Conservation (phyloP, 2,797 vertebrate genomes). For the Acanthurus tractus region DNA sequence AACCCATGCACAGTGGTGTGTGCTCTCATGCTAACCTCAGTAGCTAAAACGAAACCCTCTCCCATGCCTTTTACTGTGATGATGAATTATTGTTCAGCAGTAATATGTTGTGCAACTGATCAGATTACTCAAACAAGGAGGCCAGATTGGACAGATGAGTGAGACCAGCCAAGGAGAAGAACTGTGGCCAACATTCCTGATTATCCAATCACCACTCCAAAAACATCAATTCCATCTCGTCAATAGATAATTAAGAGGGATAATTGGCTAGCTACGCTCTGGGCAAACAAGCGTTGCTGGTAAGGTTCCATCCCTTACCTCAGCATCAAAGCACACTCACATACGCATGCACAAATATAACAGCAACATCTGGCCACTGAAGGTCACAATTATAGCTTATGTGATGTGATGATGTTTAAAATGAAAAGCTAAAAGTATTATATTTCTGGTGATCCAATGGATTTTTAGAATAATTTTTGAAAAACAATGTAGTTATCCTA, state of each 20-base stretch:
- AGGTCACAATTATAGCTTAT: constrained; percentile 49
- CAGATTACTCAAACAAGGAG: constrained; percentile 74
- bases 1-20: neutral
- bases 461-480: neutral
- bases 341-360: constrained; percentile 17
- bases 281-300: constrained; percentile 72
- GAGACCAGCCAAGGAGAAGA: constrained; percentile 82
- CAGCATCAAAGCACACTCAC: constrained; percentile 47
- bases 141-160: constrained; percentile 80
- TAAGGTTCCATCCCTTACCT: constrained; percentile 70
- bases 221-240: constrained; percentile 86
- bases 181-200: constrained; percentile 83
- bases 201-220: constrained; percentile 84
- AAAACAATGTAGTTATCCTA: too few species aligned
- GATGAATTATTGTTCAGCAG: constrained; percentile 61
- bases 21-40: constrained; percentile 23
- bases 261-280: constrained; percentile 80
- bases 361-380: constrained; percentile 36
- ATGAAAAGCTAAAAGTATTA: neutral
- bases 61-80: constrained; percentile 30
- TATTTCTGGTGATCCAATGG: neutral
- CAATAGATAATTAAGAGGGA: constrained; percentile 87
- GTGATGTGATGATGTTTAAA: constrained; percentile 3
- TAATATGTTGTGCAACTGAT: constrained; percentile 68
- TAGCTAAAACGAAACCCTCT: constrained; percentile 27